Evolutionary conservation across 2,797 vertebrate genomes (phyloP).

Genomic region (Mus spretus): DNA sequence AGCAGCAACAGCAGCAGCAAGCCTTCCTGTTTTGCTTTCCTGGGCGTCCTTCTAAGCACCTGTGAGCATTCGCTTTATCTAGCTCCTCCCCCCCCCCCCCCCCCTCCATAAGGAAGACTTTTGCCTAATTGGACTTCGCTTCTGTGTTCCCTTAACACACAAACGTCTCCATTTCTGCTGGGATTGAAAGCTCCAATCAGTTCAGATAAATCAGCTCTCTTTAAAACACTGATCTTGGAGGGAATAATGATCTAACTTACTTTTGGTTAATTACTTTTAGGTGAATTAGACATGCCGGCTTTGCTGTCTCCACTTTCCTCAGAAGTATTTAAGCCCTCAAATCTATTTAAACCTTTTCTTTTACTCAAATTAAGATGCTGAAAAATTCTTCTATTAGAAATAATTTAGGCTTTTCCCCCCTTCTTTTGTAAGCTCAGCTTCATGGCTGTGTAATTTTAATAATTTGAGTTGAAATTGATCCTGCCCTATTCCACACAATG

Average conservation of each 20-base stretch:
- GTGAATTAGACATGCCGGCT: slow-evolving; percentile 78
- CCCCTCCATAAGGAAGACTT: slow-evolving; percentile 72
- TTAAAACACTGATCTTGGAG: slow-evolving; percentile 83
- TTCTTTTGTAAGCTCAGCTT: background rate
- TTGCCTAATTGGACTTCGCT: slow-evolving; percentile 81
- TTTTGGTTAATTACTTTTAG: slow-evolving; percentile 84
- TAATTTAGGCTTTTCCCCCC: slow-evolving; percentile 46
- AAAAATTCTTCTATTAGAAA: slow-evolving; percentile 82
- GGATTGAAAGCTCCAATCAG: slow-evolving; percentile 80
- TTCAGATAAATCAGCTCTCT: slow-evolving; percentile 81
- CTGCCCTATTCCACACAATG: slow-evolving; percentile 48
- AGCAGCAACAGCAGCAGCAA: background rate
- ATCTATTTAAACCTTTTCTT: slow-evolving; percentile 84
- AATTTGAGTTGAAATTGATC: slow-evolving; percentile 75
- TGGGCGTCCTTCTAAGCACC: background rate
- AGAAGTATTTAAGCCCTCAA: slow-evolving; percentile 84
- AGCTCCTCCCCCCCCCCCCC: slow-evolving; percentile 36
- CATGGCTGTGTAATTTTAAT: slow-evolving; percentile 76
- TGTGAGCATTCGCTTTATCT: slow-evolving; percentile 53
- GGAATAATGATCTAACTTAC: slow-evolving; percentile 84
- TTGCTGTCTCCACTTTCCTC: slow-evolving; percentile 74
- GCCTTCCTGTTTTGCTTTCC: background rate
- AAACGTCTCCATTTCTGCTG: slow-evolving; percentile 68
- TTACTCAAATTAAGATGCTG: slow-evolving; percentile 84
- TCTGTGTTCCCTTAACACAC: slow-evolving; percentile 76